These are phyloP conservation scores for Chloebia gouldiae DNA, from an alignment of 2,113 vertebrate species.

Conservation along the genomic window DNA sequence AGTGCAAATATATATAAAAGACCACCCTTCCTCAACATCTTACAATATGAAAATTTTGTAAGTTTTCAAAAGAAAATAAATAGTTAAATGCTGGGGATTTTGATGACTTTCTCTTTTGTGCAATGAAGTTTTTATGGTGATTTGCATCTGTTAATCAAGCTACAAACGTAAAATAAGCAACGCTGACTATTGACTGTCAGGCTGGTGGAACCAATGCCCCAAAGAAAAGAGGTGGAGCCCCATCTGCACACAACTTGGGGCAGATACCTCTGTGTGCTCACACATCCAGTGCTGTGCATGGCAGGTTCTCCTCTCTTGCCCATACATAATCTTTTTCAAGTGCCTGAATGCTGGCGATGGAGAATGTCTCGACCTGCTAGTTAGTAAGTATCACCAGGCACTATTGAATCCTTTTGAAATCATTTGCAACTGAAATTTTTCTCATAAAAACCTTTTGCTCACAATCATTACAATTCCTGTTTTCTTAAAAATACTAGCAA, in stretches of 20 bases:
- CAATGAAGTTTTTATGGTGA: not conserved
- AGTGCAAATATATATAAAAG: not conserved
- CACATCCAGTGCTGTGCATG: not conserved
- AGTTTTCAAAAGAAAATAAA: too few species aligned
- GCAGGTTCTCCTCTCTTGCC: not conserved
- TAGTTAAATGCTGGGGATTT: not conserved
- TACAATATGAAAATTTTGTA: not conserved
- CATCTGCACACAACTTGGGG: not conserved
- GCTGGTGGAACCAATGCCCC: not conserved
- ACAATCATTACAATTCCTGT: not conserved
- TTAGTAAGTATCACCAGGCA: not conserved
- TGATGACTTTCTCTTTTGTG: not conserved
- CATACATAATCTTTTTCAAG: not conserved
- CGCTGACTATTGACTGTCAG: rapidly evolving
- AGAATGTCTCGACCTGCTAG: not conserved
- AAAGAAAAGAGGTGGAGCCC: not conserved
- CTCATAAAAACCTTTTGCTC: not conserved
- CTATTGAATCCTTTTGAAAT: not conserved
- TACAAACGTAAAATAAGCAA: not conserved
- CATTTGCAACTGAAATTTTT: not conserved
- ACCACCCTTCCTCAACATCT: not conserved
- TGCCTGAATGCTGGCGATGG: not conserved
- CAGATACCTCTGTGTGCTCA: not conserved
- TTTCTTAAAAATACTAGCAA: not conserved
- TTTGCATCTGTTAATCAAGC: not conserved